Percentiles rank a stretch among this genome's conserved stretches.
Evolutionary conservation across 2,888 invertebrate genomes (phyloP).

Genomic region (Aproaerema taeniolella): DNA sequence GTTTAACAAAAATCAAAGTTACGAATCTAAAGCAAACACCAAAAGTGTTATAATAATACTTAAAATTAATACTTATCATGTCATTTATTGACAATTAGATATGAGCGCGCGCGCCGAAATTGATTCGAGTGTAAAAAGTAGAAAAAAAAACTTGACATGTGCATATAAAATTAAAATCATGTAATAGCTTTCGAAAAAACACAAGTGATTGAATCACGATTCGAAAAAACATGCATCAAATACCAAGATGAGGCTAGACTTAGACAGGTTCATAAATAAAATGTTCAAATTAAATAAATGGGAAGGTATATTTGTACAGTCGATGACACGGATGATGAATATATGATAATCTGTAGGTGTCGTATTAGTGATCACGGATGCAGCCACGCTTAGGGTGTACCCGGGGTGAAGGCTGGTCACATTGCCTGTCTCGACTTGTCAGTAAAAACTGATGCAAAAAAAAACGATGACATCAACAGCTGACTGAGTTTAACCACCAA

Average conservation of each 20-base stretch:
- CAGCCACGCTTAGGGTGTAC: conserved; percentile 46
- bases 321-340: conserved; percentile 66
- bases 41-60: neutral
- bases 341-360: conserved; percentile 53
- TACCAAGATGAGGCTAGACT: conserved; percentile 43
- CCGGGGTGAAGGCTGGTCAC: conserved; percentile 46
- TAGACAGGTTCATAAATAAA: conserved; percentile 49
- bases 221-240: conserved; percentile 42
- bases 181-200: conserved; percentile 24
- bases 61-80: neutral
- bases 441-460: conserved; percentile 21
- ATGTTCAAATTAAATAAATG: conserved; percentile 35
- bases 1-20: no score
- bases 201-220: conserved; percentile 41
- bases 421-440: conserved; percentile 49
- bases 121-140: conserved; percentile 10
- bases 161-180: conserved; percentile 22
- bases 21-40: no score
- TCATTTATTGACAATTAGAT: conserved; percentile 8
- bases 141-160: conserved; percentile 18
- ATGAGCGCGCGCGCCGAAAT: neutral
- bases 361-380: conserved; percentile 47
- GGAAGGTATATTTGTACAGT: no score
- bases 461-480: conserved; percentile 44
- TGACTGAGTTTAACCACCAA: conserved; percentile 30